Conservation (phyloP, 2,113 vertebrate species). For the Pungitius pungitius region DNA sequence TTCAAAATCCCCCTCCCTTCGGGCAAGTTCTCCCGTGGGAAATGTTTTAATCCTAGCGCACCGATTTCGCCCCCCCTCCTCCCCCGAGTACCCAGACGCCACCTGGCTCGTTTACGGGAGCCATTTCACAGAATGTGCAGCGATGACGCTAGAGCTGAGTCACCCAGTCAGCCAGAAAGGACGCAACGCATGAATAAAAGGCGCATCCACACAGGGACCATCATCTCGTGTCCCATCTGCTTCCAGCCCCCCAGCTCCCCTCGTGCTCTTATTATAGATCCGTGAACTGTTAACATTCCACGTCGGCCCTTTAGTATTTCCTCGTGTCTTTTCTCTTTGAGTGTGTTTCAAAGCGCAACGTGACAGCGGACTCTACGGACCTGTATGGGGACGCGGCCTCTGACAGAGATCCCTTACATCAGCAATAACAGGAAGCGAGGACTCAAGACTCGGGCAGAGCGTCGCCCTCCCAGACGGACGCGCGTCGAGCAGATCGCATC, state of each 20-base stretch:
- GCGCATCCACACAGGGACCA: not conserved
- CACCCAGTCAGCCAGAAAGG: slow-evolving; percentile 4
- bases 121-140: slow-evolving; percentile 34
- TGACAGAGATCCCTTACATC: slow-evolving; percentile 58
- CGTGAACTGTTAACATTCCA: slow-evolving; percentile 66
- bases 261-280: slow-evolving; percentile 30
- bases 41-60: slow-evolving; percentile 34
- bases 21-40: slow-evolving; percentile 35
- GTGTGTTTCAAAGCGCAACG: slow-evolving; percentile 36
- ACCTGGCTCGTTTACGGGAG: slow-evolving; percentile 45
- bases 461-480: slow-evolving; percentile 29
- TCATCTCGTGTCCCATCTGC: slow-evolving; percentile 11
- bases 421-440: slow-evolving; percentile 76
- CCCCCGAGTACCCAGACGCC: slow-evolving; percentile 67
- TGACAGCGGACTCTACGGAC: slow-evolving; percentile 31
- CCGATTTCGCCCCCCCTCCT: slow-evolving; percentile 26
- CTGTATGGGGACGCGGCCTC: slow-evolving; percentile 42
- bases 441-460: slow-evolving; percentile 37
- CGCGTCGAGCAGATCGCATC: slow-evolving; percentile 17
- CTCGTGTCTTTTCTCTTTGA: slow-evolving; percentile 55
- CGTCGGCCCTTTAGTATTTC: slow-evolving; percentile 61
- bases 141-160: slow-evolving; percentile 6
- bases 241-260: slow-evolving; percentile 3
- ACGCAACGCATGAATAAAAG: not conserved
- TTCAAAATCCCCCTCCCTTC: not conserved